Evolutionary conservation across 2,113 vertebrate species (phyloP).

Genomic region (Kobus ellipsiprymnus): DNA sequence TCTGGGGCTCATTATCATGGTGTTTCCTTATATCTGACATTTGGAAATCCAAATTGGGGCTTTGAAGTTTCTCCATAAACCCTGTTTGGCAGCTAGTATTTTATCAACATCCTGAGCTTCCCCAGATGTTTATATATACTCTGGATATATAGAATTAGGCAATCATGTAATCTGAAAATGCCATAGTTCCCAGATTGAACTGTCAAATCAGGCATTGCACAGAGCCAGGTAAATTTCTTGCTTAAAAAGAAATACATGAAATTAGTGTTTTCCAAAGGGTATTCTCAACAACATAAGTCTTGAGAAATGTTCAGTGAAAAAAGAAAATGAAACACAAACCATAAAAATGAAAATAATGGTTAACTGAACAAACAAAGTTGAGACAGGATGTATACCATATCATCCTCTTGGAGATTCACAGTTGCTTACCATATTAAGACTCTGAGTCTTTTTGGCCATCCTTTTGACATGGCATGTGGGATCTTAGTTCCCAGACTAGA

Average conservation of each 20-base stretch:
- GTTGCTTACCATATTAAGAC: background rate
- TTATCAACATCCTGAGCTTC: background rate
- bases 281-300: background rate
- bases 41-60: background rate
- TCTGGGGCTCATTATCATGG: background rate
- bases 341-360: background rate
- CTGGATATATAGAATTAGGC: background rate
- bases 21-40: background rate
- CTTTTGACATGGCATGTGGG: background rate
- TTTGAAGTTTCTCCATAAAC: background rate
- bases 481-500: background rate
- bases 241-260: background rate
- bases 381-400: background rate
- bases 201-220: background rate
- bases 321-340: background rate
- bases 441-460: background rate
- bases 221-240: background rate
- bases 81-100: background rate
- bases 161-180: background rate
- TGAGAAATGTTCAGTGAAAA: background rate
- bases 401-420: background rate
- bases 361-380: background rate
- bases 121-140: background rate
- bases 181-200: background rate
- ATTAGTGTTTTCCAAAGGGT: background rate